Conservation (phyloP, 2,797 vertebrate species). For the Chromis chromis region DNA sequence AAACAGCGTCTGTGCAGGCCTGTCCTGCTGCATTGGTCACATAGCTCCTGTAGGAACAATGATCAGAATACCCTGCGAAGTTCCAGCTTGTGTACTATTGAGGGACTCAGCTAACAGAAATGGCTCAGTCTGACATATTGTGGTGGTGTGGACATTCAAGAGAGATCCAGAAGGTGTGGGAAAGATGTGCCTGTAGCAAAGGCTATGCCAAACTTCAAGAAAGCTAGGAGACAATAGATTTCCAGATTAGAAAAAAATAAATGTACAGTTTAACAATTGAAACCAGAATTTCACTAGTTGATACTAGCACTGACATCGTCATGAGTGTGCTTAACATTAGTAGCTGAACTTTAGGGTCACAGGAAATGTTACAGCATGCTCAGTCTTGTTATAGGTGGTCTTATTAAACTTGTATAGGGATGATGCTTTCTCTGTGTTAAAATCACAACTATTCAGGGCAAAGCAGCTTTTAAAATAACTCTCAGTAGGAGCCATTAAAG, state of each 20-base stretch:
- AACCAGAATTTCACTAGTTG: no score
- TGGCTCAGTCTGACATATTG: constrained; percentile 20
- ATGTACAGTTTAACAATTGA: background rate
- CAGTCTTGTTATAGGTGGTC: background rate
- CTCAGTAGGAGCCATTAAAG: constrained; percentile 9
- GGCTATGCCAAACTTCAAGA: background rate
- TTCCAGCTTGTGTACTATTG: constrained; percentile 52
- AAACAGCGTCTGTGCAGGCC: background rate
- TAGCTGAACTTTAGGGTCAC: no score
- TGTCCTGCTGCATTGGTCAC: constrained; percentile 35
- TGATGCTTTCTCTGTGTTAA: no score
- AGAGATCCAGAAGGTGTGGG: constrained; percentile 42
- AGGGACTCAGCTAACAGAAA: constrained; percentile 36
- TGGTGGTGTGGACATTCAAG: constrained; percentile 28
- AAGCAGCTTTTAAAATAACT: background rate
- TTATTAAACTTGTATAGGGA: background rate
- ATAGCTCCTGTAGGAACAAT: constrained; percentile 57
- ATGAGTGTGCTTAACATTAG: no score
- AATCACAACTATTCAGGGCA: no score
- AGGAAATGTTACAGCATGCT: no score
- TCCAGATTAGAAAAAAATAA: no score
- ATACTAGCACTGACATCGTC: no score
- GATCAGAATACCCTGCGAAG: constrained; percentile 39
- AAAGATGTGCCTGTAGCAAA: constrained; percentile 4
- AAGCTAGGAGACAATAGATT: background rate